phyloP scores from a whole-genome alignment of 2,797 vertebrate genomes.

The Micropoecilia bifurca region DNA sequence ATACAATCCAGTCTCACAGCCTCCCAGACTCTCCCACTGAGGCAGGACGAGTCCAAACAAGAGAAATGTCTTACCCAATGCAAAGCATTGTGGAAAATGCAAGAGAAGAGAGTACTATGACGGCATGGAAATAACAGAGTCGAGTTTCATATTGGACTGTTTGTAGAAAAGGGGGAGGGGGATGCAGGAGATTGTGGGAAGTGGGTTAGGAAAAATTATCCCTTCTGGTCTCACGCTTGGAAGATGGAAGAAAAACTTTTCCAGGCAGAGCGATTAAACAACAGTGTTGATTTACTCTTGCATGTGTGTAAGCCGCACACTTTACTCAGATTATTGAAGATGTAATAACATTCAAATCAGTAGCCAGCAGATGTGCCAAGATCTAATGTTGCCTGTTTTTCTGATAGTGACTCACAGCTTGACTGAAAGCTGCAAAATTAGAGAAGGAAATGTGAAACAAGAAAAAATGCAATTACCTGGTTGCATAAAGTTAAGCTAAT shows the following conservation, averaged over 20 bases:
- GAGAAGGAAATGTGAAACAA: background rate
- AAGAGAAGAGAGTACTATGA: constrained; percentile 26
- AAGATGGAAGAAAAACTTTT: constrained; percentile 22
- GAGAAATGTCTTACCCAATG: constrained; percentile 45
- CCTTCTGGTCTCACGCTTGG: constrained; percentile 39
- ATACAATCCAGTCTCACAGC: constrained; percentile 34
- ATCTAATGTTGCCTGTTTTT: background rate
- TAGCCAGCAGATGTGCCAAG: background rate
- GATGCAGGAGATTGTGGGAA: constrained; percentile 16
- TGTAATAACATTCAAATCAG: background rate
- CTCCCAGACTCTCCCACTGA: constrained; percentile 36
- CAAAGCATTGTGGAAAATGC: constrained; percentile 40
- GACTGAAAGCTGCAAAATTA: background rate
- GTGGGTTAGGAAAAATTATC: constrained; percentile 35
- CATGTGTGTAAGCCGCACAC: constrained; percentile 22
- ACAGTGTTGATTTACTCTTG: constrained; percentile 22
- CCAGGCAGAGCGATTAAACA: constrained; percentile 25
- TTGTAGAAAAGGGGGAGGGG: constrained; percentile 15
- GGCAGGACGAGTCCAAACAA: constrained; percentile 62
- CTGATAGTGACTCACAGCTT: background rate
- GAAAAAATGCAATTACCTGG: background rate
- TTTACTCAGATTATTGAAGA: constrained; percentile 7
- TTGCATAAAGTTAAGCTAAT: background rate
- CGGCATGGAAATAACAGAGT: constrained; percentile 54
- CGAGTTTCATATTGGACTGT: constrained; percentile 54